These are phyloP conservation scores for Corythoichthys haematopterus DNA, from an alignment of 2,113 vertebrate species.

Conservation along the genomic window DNA sequence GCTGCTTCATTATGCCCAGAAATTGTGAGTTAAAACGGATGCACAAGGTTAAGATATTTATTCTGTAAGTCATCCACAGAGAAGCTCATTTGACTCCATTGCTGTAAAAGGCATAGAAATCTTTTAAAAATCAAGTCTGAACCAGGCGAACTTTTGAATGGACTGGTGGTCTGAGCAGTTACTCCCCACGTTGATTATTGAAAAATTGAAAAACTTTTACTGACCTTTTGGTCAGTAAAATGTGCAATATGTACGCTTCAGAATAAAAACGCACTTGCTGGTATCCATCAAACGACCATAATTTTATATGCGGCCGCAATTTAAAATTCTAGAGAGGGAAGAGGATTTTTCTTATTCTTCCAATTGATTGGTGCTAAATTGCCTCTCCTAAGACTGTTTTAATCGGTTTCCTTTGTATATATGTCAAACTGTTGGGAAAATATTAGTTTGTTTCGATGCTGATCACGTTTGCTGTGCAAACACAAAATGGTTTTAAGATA, in stretches of 20 bases:
- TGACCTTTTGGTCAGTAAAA: slow-evolving; percentile 8
- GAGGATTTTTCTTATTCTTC: background rate
- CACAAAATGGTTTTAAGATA: background rate
- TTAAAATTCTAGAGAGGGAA: background rate
- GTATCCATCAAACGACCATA: background rate
- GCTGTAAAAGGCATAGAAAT: background rate
- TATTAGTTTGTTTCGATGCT: background rate
- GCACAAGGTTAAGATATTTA: slow-evolving; percentile 9
- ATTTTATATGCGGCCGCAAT: background rate
- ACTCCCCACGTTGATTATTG: slow-evolving; percentile 2
- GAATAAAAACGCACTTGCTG: background rate
- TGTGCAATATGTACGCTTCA: background rate
- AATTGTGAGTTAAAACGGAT: slow-evolving; percentile 4
- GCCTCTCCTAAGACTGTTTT: background rate
- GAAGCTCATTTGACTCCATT: slow-evolving; percentile 1
- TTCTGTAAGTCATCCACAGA: slow-evolving; percentile 3
- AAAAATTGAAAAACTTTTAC: background rate
- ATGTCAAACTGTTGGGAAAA: background rate
- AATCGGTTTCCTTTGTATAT: background rate
- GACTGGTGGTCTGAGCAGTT: background rate
- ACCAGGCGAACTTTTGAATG: slow-evolving; percentile 1
- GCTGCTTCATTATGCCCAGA: background rate
- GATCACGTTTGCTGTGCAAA: background rate
- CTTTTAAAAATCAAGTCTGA: slow-evolving; percentile 11
- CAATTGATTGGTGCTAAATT: background rate